A percentile compares a stretch with the other conserved stretches of the same genome.
Conservation (phyloP, 2,888 invertebrate genomes). For the Theristus sp. region DNA sequence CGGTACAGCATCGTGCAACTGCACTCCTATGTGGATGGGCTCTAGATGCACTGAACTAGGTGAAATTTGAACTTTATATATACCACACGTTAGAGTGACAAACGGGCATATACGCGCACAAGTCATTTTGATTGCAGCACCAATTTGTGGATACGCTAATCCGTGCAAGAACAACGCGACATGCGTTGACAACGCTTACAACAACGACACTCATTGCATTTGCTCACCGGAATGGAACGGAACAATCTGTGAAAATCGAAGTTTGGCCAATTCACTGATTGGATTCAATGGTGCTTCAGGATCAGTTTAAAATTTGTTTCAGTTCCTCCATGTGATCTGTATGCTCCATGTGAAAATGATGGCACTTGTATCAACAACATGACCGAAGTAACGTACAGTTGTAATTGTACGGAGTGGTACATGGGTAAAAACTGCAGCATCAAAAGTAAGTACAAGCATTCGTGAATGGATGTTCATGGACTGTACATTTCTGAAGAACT, state of each 20-base stretch:
- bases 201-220: too few relatives aligned
- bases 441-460: not conserved
- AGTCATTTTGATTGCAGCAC: too few relatives aligned
- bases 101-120: too few relatives aligned
- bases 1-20: not conserved
- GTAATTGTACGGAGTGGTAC: not conserved
- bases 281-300: too few relatives aligned
- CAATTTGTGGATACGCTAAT: not conserved
- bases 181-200: not conserved
- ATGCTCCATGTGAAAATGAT: not conserved
- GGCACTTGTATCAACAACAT: not conserved
- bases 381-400: not conserved
- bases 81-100: too few relatives aligned
- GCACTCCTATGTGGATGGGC: too few relatives aligned
- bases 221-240: too few relatives aligned
- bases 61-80: too few relatives aligned
- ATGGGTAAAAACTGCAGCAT: not conserved
- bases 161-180: not conserved
- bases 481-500: not conserved
- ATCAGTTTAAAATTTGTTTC: too few relatives aligned
- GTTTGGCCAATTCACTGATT: too few relatives aligned
- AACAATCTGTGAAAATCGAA: too few relatives aligned
- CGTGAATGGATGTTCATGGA: not conserved
- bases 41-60: too few relatives aligned
- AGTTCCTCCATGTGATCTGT: not conserved